These are phyloP conservation scores for Ridgeia piscesae DNA, from an alignment of 1,140 invertebrate genomes.

Conservation along the genomic window DNA sequence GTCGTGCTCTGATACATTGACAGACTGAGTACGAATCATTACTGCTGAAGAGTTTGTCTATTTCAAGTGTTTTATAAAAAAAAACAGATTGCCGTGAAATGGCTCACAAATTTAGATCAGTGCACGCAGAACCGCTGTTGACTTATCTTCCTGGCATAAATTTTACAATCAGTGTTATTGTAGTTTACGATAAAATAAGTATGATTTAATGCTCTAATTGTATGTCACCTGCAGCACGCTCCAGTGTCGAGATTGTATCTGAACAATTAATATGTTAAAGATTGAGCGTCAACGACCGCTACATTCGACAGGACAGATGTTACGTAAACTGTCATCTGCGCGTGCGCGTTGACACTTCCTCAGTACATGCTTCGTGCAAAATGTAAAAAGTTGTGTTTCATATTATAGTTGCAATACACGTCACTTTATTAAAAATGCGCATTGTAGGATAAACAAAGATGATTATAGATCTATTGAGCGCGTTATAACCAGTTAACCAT, in stretches of 20 bases:
- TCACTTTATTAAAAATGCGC: neutral
- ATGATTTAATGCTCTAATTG: constrained; percentile 1
- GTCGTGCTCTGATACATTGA: neutral
- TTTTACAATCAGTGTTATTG: neutral
- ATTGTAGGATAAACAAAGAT: neutral
- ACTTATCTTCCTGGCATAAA: neutral
- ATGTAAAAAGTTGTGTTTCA: neutral
- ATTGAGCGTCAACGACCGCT: neutral
- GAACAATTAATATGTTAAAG: neutral
- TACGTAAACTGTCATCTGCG: neutral
- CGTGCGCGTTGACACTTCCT: too few relatives aligned
- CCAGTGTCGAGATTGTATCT: neutral
- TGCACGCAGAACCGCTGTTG: neutral
- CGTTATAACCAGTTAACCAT: neutral
- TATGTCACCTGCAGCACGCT: neutral
- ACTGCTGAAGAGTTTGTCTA: neutral
- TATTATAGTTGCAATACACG: neutral
- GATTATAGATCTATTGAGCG: neutral
- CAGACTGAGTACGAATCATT: neutral
- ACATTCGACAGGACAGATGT: neutral
- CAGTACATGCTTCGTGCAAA: neutral
- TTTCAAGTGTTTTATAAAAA: neutral
- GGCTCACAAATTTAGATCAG: neutral
- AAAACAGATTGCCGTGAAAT: neutral
- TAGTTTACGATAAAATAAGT: neutral